Conservation (phyloP, 2,888 invertebrate genomes). For the Adineta ricciae region DNA sequence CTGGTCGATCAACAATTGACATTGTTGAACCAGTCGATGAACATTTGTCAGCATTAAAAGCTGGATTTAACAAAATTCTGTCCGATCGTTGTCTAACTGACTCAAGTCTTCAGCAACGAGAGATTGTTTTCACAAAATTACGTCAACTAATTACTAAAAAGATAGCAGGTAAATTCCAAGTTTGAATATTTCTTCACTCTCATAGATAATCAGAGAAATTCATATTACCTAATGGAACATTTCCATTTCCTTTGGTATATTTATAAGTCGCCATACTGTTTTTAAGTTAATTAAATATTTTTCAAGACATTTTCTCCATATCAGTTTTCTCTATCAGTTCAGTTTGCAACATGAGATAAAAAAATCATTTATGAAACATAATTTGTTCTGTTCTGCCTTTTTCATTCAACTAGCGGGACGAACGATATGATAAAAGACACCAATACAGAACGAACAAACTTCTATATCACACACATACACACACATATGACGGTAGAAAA, state of each 20-base stretch:
- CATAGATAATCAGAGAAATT: too few relatives aligned
- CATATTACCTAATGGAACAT: too few relatives aligned
- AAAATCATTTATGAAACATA: background rate
- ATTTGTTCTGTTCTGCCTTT: background rate
- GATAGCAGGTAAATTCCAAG: background rate
- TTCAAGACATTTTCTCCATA: background rate
- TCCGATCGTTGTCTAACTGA: background rate
- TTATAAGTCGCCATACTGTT: too few relatives aligned
- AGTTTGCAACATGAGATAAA: background rate
- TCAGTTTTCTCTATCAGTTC: background rate
- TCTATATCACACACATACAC: too few relatives aligned
- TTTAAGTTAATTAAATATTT: background rate
- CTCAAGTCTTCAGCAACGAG: background rate
- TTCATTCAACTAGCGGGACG: background rate
- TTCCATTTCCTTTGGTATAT: too few relatives aligned
- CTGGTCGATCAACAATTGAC: background rate
- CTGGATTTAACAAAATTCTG: background rate
- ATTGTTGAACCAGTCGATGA: background rate
- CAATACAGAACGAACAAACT: background rate
- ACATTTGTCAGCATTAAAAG: conserved; percentile 3
- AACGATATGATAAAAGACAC: too few relatives aligned
- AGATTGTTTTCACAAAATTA: background rate
- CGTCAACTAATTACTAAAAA: background rate
- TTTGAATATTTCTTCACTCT: background rate
- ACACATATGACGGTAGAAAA: background rate